A percentile compares a stretch with the other conserved stretches of the same genome.
Conservation (phyloP, 2,888 invertebrate genomes). For the Drosophila sordidula region DNA sequence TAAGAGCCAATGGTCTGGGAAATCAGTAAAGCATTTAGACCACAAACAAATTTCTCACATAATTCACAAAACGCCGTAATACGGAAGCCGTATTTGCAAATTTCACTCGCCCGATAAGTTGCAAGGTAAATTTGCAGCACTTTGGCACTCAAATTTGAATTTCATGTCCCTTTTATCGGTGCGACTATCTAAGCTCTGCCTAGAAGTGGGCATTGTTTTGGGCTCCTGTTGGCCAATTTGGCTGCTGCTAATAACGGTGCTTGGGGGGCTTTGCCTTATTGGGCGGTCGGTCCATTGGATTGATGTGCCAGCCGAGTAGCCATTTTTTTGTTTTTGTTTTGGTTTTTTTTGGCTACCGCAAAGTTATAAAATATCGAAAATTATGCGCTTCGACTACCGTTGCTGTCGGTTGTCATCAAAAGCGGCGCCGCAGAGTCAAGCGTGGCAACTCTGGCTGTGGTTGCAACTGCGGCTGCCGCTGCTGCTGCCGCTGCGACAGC, state of each 20-base stretch:
- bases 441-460: constrained; percentile 24
- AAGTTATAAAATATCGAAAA: constrained; percentile 78
- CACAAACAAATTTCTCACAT: constrained; percentile 75
- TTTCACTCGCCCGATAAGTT: constrained; percentile 70
- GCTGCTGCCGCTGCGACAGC: constrained; percentile 14
- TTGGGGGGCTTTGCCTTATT: constrained; percentile 66
- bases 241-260: constrained; percentile 71
- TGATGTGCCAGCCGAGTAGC: constrained; percentile 64
- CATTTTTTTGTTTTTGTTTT: constrained; percentile 19
- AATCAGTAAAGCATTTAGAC: constrained; percentile 66
- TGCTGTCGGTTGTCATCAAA: constrained; percentile 71
- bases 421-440: constrained; percentile 60
- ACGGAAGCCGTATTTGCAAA: constrained; percentile 77
- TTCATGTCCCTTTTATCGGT: constrained; percentile 83
- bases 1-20: constrained; percentile 6
- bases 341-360: constrained; percentile 41
- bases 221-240: constrained; percentile 65
- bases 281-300: constrained; percentile 63
- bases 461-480: background rate
- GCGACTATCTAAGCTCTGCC: constrained; percentile 67
- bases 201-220: constrained; percentile 58
- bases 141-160: constrained; percentile 75
- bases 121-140: constrained; percentile 48
- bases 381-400: constrained; percentile 74
- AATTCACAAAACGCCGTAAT: constrained; percentile 78